A percentile compares a stretch with the other conserved stretches of the same genome.
phyloP scores from a whole-genome alignment of 2,113 vertebrate genomes.

The Dipodomys merriami region DNA sequence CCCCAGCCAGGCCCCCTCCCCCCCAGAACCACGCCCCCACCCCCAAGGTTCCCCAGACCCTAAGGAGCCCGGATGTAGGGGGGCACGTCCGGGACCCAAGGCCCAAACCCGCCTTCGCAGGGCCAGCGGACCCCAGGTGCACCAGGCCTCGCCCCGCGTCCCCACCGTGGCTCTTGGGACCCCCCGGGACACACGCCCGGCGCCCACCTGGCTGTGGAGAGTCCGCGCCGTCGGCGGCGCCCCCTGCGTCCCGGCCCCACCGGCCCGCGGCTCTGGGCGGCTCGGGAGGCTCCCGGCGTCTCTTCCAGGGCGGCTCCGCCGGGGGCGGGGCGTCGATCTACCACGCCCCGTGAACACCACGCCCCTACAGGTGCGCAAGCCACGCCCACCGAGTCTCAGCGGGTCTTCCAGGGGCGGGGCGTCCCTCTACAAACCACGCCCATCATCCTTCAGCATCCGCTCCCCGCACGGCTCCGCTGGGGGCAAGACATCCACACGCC shows the following conservation, averaged over 20 bases:
- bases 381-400: background rate
- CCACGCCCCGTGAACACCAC: conserved; percentile 45
- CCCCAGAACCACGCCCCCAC: conserved; percentile 51
- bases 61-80: background rate
- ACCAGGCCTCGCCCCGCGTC: background rate
- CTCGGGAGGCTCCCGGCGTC: background rate
- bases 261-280: too few relatives aligned
- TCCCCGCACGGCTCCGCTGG: accelerated
- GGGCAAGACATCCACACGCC: too few relatives aligned
- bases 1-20: conserved; percentile 38
- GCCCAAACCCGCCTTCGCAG: background rate
- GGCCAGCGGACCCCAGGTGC: background rate
- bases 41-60: too few relatives aligned
- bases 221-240: background rate
- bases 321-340: background rate
- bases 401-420: background rate
- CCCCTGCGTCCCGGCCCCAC: background rate
- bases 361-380: conserved; percentile 51
- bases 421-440: background rate
- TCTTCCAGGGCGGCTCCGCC: background rate
- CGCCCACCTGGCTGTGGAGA: conserved; percentile 8
- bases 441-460: accelerated
- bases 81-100: background rate
- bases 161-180: background rate
- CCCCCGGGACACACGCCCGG: background rate